Evolutionary conservation across 2,888 invertebrate species (phyloP), one percentile per base, ranked within the genome.

Genomic region (Tipula unca): DNA sequence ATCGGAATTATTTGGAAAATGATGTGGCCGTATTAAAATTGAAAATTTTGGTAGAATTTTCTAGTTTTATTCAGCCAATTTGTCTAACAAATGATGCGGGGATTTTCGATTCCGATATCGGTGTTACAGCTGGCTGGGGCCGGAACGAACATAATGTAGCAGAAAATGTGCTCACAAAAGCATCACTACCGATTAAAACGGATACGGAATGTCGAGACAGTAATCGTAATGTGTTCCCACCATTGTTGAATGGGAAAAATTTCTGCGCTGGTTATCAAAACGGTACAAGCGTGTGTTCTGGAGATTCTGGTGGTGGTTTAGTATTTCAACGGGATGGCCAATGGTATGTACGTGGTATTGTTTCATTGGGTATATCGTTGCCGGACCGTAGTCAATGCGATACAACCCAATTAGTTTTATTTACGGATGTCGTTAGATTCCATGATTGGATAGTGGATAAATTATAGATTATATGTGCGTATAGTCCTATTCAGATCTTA

Each of bases 341-440:
- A 32, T 83, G 83, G 83, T 83, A 86, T 69, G 14, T 87, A 25
- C 85, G 87, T 10, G 87, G 87, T 48, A 86, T 87, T 35, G 87
- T 87, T 35, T 87, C 87, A n/a, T 29, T 87, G 14, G 86, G 86
- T 25, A 86, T 85, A 3, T 29, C 86, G 0, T 86, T 89, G 32
- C 85, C 42, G 0, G 89, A 90, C 35, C 88, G 86, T 0, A 85
- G 88, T 0, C 87, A 91, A 2, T 93, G 92, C 87, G 92, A 93
- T 87, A 90, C 92, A 0, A 87, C 88, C 0, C 89, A 91, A 82
- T 92, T 90, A 86, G 89, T 91, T 0, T 88, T 93, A 10, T 93
- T 92, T 86, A 92, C 92, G 1, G 92, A 93, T 86, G 88, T 90
- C 0, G 88, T 88, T 0, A 89, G 89, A 85, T 90, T 88, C 86